Conservation (phyloP, 2,113 vertebrate genomes). For the Astatoreochromis straeleni region DNA sequence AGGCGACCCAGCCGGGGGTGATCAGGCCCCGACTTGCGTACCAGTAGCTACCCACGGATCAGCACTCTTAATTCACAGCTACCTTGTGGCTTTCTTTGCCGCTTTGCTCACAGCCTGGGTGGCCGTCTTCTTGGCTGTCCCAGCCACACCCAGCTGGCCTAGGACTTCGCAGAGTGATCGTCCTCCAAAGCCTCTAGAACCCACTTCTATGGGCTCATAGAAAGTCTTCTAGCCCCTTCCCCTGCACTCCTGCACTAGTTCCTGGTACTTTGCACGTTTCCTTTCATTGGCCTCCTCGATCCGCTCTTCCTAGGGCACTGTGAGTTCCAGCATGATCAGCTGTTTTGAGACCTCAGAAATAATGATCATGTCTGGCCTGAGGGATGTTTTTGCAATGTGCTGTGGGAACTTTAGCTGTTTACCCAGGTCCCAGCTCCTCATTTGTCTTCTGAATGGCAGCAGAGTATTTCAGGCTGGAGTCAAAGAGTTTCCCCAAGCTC, state of each 20-base stretch:
- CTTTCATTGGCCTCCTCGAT: neutral
- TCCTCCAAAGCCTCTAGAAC: neutral
- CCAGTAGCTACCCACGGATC: neutral
- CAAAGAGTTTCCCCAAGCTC: neutral
- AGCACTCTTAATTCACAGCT: neutral
- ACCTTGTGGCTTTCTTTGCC: neutral
- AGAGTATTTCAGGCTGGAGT: neutral
- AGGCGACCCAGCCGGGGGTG: neutral
- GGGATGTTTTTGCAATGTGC: neutral
- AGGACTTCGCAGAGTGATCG: neutral
- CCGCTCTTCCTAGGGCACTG: neutral
- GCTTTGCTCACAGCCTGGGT: fast-evolving
- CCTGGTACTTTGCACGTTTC: neutral
- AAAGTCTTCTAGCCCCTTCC: neutral
- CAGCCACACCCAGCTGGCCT: neutral
- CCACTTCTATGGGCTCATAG: neutral
- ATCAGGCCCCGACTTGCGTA: neutral
- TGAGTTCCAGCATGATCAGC: neutral
- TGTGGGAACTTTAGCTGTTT: neutral
- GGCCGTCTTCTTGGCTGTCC: neutral
- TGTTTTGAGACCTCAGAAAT: neutral
- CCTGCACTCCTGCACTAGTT: neutral
- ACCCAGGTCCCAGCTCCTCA: neutral
- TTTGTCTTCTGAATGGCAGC: neutral
- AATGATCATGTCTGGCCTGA: neutral